Evolutionary conservation across 1,140 invertebrate genomes (phyloP), one percentile per base, ranked within the genome.

Genomic region (Druon quercuslanigerum): DNA sequence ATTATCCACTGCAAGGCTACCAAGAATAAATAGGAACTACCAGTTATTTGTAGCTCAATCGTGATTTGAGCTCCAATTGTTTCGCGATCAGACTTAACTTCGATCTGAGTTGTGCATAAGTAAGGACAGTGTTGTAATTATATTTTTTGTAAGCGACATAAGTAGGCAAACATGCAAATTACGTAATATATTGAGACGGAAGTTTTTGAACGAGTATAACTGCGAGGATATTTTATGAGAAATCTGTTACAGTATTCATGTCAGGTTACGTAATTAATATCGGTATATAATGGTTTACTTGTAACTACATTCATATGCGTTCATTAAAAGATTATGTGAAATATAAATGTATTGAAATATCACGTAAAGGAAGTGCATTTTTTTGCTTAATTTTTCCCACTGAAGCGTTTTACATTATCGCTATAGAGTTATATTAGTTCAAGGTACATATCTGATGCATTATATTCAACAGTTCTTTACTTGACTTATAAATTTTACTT

Each of bases 21-120:
- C n/a, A 66, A 40, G 20, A 33, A 66, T 66, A 60, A 66, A 25
- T n/a, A 4, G 2, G 0, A 40, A 16, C 20, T 33, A 66, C 33
- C 40, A 46, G 16, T 66, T 66, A 60, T 60, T 66, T 66, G n/a
- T 13, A 46, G 5, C 12, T 60, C 13, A 13, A 60, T 66, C 25
- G n/a, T n/a, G 60, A 66, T 66, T 66, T 66, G 33, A 8, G n/a
- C 25, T 66, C 60, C 60, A 66, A 66, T 66, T 66, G 25, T 66
- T 9, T 46, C 20, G 12, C 25, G 33, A 11, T 33, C 5, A 2
- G 13, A 20, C 13, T 17, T 11, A 56, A 17, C 19, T 20, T 20
- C 17, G 2, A 56, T 57, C 19, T 57, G 13, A 12, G 33, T 25
- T 56, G 17, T 19, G 16, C 11, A 46, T 9, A 46, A 40, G 5